Conservation (phyloP, 2,113 vertebrate species). For the Eira barbara region DNA sequence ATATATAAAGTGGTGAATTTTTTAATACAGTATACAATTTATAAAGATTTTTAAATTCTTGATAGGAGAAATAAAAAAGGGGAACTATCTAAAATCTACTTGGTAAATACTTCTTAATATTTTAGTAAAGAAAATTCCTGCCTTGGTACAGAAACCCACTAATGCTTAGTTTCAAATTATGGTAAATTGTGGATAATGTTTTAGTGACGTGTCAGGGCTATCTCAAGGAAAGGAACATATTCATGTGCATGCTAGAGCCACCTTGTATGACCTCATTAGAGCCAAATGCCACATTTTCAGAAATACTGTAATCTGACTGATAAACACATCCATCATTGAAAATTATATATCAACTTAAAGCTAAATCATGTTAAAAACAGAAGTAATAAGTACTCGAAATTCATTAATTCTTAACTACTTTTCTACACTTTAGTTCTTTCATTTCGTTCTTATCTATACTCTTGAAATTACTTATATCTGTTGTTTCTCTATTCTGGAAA, state of each 20-base stretch:
- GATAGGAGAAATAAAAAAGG: neutral
- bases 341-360: neutral
- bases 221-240: neutral
- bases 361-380: neutral
- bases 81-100: neutral
- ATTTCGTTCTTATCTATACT: neutral
- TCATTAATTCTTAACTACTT: neutral
- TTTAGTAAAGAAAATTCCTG: neutral
- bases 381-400: neutral
- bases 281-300: neutral
- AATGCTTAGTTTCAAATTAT: neutral
- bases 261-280: neutral
- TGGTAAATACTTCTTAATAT: neutral
- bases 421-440: neutral
- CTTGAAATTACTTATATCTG: neutral
- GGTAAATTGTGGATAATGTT: neutral
- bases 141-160: neutral
- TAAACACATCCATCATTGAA: neutral
- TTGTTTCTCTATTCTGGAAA: neutral
- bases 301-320: neutral
- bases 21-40: neutral
- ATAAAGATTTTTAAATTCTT: neutral
- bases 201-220: neutral
- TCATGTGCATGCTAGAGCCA: neutral
- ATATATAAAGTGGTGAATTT: neutral